Base-by-base conservation (phyloP, 2,797 vertebrate genomes). In the Chelonia mydas region DNA sequence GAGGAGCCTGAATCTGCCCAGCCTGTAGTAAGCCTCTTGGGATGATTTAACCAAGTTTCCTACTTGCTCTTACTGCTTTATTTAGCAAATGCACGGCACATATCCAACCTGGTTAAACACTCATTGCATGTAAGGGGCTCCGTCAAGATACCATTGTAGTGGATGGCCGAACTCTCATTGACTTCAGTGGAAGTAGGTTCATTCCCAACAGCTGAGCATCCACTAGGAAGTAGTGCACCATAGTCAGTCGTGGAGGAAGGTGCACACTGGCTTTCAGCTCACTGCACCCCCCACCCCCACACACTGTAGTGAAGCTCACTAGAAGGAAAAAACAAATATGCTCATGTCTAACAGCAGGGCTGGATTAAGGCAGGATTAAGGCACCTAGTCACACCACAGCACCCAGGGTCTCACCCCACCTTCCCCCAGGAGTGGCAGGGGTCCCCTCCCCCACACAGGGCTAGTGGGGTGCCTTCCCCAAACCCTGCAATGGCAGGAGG, bases 11-110 rank as follows among this genome's bases (percentile, higher is more conserved):
- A 89, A 96, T 92, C 84, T 0, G 74, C 84, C 19, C 94, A 93
- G 90, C 90, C 93, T 5, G 84, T 7, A 78, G 41, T 95, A 96
- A 97, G 93, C 96, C 93, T 91, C 93, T 97, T 94, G 96, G 95
- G 94, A 95, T 94, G 92, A 95, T 95, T 96, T 84, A 84, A 79
- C 93, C 95, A 96, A 92, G 91, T 93, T 95, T 81, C 93, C 87
- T 31, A 2, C 41, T 41, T 27, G 72, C 19, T 93, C 49, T 84
- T 87, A 78, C 78, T 90, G 92, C 90, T 97, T 93, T 93, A 12
- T 78, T 96, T 94, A 86, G 81, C 59, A n/a, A 92, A 89, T 57
- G 84, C 28, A n/a, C n/a, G n/a, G n/a, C n/a, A n/a, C n/a, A n/a
- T n/a, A n/a, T n/a, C n/a, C n/a, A n/a, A n/a, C n/a, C n/a, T n/a